Conservation (phyloP, 1,140 invertebrate species). For the Wasmannia auropunctata region DNA sequence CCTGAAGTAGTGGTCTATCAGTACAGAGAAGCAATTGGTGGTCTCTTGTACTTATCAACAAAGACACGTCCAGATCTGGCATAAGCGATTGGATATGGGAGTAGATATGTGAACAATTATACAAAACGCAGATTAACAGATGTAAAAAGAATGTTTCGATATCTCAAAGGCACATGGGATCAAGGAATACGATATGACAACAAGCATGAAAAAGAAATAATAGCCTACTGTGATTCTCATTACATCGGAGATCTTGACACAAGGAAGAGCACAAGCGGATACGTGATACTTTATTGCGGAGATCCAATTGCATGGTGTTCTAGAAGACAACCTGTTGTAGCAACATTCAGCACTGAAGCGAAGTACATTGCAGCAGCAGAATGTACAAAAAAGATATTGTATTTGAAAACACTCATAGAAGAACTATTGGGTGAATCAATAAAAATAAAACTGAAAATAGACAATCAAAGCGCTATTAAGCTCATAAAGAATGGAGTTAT, state of each 20-base stretch:
- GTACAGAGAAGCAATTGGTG: not conserved
- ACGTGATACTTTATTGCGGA: not conserved
- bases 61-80: conserved; percentile 4
- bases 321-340: not conserved
- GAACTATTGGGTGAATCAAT: not conserved
- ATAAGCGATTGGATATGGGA: not conserved
- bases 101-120: not conserved
- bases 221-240: not conserved
- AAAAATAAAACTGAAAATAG: not conserved
- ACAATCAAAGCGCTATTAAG: conserved; percentile 14
- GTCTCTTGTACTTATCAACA: not conserved
- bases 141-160: conserved; percentile 5
- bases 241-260: not conserved
- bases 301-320: conserved; percentile 8
- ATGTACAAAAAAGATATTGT: not conserved
- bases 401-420: not conserved
- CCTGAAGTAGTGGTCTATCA: not conserved
- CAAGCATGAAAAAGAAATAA: not conserved
- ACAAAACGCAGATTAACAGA: not conserved
- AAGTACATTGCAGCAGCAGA: conserved; percentile 14
- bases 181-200: not conserved
- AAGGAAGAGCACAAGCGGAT: conserved; percentile 18
- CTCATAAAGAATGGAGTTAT: not conserved
- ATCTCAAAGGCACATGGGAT: not conserved
- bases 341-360: not conserved